Conservation (phyloP, 1,140 invertebrate genomes). For the Drosophila simulans region DNA sequence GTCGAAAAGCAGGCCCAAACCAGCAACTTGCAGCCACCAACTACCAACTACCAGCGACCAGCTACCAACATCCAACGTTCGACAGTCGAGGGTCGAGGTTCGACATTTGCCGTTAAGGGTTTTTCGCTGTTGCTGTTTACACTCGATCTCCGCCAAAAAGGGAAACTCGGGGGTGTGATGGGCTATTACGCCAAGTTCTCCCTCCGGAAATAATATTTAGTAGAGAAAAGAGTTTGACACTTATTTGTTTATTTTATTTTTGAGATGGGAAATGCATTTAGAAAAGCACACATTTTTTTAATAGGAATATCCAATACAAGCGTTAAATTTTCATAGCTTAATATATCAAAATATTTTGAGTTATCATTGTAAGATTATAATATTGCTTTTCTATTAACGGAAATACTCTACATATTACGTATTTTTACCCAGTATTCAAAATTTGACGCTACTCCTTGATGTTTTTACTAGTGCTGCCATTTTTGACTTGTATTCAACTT, state of each 20-base stretch:
- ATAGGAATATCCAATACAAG: too few species aligned
- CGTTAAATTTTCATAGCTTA: too few species aligned
- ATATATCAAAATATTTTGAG: too few species aligned
- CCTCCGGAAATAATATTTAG: background rate
- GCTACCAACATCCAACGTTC: slow-evolving; percentile 22
- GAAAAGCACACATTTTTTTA: too few species aligned
- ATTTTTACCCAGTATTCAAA: background rate
- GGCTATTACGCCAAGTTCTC: background rate
- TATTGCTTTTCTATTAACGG: too few species aligned
- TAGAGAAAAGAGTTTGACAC: too few species aligned
- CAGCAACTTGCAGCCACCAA: slow-evolving; percentile 20
- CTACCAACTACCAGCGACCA: slow-evolving; percentile 15
- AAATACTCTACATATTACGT: background rate
- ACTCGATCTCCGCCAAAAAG: slow-evolving; percentile 28
- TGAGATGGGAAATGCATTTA: too few species aligned
- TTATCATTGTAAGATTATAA: too few species aligned
- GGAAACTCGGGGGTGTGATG: slow-evolving; percentile 7
- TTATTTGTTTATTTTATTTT: too few species aligned
- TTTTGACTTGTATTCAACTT: background rate
- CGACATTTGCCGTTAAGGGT: slow-evolving; percentile 79
- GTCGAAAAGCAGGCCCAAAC: slow-evolving; percentile 37
- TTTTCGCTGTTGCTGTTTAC: slow-evolving; percentile 60
- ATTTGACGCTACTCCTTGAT: background rate
- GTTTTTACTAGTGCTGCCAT: background rate
- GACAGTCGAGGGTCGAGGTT: slow-evolving; percentile 61